Evolutionary conservation across 2,888 invertebrate species (phyloP).

Genomic region (Folsomia candida): DNA sequence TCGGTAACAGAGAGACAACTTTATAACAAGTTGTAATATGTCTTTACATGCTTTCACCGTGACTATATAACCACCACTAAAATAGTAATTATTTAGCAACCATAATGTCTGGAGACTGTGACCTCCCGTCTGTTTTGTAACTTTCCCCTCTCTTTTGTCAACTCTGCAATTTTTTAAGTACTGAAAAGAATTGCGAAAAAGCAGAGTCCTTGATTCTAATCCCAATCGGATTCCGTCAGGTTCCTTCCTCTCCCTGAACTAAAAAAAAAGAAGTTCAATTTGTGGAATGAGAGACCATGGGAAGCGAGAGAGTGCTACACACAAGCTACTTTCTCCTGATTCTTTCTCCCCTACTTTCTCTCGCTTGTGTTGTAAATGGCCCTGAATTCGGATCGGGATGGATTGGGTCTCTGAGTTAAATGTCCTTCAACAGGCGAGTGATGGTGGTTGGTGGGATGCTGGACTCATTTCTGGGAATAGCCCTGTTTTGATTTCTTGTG

Average conservation of each 20-base stretch:
- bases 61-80: too few relatives aligned
- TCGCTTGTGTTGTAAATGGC: too few relatives aligned
- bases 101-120: too few relatives aligned
- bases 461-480: constrained; percentile 4
- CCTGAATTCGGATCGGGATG: constrained; percentile 4
- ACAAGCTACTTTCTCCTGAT: not conserved
- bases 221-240: not conserved
- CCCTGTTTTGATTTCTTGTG: constrained; percentile 10
- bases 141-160: not conserved
- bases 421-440: constrained; percentile 17
- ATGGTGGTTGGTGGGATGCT: not conserved
- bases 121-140: too few relatives aligned
- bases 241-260: not conserved
- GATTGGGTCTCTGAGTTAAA: constrained; percentile 8
- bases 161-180: not conserved
- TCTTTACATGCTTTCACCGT: too few relatives aligned
- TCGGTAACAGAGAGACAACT: too few relatives aligned
- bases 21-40: too few relatives aligned
- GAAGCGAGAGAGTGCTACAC: not conserved
- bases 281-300: not conserved
- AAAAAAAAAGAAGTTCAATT: not conserved
- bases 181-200: not conserved
- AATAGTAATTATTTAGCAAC: too few relatives aligned
- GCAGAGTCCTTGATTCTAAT: not conserved
- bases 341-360: not conserved